These are phyloP conservation scores for Ectobius pallidus DNA, from an alignment of 2,888 invertebrate species.

Conservation along the genomic window DNA sequence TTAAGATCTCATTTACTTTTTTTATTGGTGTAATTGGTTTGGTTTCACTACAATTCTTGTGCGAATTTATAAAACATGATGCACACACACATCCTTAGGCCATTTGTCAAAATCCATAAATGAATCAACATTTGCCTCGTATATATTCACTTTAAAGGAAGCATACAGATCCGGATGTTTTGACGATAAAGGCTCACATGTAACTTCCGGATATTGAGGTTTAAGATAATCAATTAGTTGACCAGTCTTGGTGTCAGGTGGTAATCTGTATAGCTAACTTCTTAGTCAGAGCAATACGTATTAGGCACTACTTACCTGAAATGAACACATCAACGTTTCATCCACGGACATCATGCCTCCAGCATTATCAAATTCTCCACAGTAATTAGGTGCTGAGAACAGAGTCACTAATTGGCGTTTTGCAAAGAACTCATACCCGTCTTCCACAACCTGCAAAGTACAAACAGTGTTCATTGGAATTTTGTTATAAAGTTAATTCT, in stretches of 20 bases:
- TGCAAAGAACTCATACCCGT: conserved; percentile 99
- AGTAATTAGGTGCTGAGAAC: conserved; percentile 98
- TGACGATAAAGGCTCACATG: not conserved
- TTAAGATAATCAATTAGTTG: not conserved
- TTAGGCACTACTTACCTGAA: conserved; percentile 77
- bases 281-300: too few species aligned
- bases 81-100: too few species aligned
- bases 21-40: too few species aligned
- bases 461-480: too few species aligned
- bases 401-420: conserved; percentile 97
- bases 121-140: too few species aligned
- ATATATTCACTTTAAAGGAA: too few species aligned
- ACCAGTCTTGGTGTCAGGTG: not conserved
- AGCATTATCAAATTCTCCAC: conserved; percentile 98
- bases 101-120: too few species aligned
- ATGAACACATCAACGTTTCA: conserved; percentile 98
- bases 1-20: too few species aligned
- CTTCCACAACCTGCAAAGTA: conserved; percentile 86
- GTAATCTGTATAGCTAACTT: too few species aligned
- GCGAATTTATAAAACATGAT: too few species aligned
- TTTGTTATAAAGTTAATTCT: too few species aligned
- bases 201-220: not conserved
- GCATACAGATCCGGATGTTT: not conserved
- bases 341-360: conserved; percentile 99
- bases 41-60: too few species aligned